Conservation (phyloP, 2,113 vertebrate genomes). For the Platichthys stellatus region DNA sequence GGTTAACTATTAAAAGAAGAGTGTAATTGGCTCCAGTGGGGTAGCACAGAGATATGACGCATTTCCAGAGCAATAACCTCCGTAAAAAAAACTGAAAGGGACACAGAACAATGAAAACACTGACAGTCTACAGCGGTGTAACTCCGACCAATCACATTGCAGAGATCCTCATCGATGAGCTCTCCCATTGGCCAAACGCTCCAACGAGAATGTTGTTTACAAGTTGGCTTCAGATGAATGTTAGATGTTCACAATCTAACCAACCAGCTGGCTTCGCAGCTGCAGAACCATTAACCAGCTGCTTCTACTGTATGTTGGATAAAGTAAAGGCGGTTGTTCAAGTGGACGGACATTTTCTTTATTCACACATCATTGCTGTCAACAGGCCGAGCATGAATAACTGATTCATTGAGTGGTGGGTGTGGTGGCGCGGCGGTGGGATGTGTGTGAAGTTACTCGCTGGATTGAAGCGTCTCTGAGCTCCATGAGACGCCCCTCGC, state of each 20-base stretch:
- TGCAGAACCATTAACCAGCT: not conserved
- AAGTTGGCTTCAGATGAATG: slow-evolving; percentile 32
- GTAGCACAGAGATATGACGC: not conserved
- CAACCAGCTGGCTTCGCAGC: not conserved
- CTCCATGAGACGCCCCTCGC: too few relatives aligned
- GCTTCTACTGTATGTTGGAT: accelerated
- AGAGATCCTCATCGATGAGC: slow-evolving; percentile 28
- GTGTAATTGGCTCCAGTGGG: too few relatives aligned
- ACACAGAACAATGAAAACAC: not conserved
- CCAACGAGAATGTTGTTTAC: slow-evolving; percentile 68
- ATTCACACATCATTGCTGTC: not conserved
- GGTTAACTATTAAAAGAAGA: slow-evolving; percentile 78
- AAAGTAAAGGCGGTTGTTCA: not conserved
- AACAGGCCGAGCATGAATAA: slow-evolving; percentile 30
- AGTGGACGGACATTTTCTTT: not conserved
- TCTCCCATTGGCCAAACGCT: slow-evolving; percentile 63
- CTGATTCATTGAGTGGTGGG: slow-evolving; percentile 34
- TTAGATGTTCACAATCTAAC: not conserved
- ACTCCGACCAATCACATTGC: slow-evolving; percentile 62
- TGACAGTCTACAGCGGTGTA: not conserved
- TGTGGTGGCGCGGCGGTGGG: slow-evolving; percentile 31
- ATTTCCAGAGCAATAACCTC: not conserved
- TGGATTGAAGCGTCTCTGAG: accelerated
- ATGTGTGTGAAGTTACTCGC: not conserved
- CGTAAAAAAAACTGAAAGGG: not conserved